phyloP scores from a whole-genome alignment of 2,888 invertebrate genomes.

The Zele albiditarsus region DNA sequence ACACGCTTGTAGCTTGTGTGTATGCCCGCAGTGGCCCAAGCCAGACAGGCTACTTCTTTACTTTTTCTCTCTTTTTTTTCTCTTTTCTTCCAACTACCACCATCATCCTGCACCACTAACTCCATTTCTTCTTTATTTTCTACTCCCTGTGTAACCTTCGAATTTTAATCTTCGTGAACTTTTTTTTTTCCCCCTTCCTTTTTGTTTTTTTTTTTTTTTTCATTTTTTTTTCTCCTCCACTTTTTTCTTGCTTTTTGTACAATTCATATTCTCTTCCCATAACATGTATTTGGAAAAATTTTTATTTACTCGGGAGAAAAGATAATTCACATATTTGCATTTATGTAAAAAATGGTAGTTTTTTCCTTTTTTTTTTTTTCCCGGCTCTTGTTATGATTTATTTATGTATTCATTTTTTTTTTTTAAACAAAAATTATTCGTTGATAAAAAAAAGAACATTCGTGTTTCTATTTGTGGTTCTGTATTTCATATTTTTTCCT shows the following conservation, averaged over 20 bases:
- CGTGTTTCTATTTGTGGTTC: too few relatives aligned
- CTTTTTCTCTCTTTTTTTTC: constrained; percentile 29
- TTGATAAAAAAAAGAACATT: too few relatives aligned
- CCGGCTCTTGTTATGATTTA: too few relatives aligned
- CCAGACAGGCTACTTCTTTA: constrained; percentile 47
- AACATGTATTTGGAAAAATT: neutral
- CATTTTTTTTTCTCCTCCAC: neutral
- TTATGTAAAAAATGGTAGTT: too few relatives aligned
- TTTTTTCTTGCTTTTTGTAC: too few relatives aligned
- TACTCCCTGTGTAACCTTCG: constrained; percentile 15
- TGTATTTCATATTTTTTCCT: too few relatives aligned
- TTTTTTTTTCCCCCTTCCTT: neutral
- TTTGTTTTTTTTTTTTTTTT: neutral
- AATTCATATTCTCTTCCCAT: neutral
- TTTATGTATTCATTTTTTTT: too few relatives aligned
- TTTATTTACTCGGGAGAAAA: neutral
- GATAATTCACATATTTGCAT: neutral
- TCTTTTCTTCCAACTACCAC: neutral
- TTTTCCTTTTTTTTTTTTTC: too few relatives aligned
- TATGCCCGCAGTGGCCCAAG: constrained; percentile 41
- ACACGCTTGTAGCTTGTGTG: neutral
- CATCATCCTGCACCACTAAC: constrained; percentile 23
- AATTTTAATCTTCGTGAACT: constrained; percentile 9
- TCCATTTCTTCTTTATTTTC: constrained; percentile 30
- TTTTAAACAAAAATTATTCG: too few relatives aligned